Percentiles rank a stretch among this genome's conserved stretches.
Conservation (phyloP, 2,888 invertebrate species). For the Helobdella robusta region DNA sequence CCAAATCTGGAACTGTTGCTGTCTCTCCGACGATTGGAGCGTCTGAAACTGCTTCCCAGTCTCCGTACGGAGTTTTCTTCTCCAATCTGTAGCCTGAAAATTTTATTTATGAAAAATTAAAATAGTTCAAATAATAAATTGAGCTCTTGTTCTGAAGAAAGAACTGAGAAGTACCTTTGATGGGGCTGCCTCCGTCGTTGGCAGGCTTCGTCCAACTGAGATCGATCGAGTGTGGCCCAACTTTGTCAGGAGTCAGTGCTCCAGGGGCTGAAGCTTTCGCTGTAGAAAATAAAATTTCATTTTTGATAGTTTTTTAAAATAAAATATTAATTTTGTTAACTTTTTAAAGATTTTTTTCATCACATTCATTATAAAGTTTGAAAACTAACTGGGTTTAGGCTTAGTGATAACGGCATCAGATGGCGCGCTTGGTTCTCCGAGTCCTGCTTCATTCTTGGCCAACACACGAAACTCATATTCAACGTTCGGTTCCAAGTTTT, state of each 20-base stretch:
- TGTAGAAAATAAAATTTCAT: constrained; percentile 10
- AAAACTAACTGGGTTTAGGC: constrained; percentile 57
- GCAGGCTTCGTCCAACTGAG: constrained; percentile 83
- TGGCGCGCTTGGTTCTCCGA: constrained; percentile 79
- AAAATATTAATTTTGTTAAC: too few relatives aligned
- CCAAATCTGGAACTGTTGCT: constrained; percentile 75
- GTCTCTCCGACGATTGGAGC: constrained; percentile 78
- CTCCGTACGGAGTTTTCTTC: constrained; percentile 64
- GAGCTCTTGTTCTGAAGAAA: too few relatives aligned
- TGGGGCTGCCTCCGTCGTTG: constrained; percentile 81
- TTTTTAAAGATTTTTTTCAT: neutral
- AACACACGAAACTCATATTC: constrained; percentile 84
- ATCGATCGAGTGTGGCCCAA: constrained; percentile 77
- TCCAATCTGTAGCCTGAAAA: constrained; percentile 73
- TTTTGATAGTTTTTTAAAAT: neutral
- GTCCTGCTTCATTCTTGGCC: constrained; percentile 94
- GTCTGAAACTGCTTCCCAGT: constrained; percentile 93
- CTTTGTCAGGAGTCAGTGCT: constrained; percentile 77
- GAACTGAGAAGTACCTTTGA: constrained; percentile 57
- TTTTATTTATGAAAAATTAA: too few relatives aligned
- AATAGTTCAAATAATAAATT: too few relatives aligned
- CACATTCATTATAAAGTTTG: too few relatives aligned
- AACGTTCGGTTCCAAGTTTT: constrained; percentile 63
- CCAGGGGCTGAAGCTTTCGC: constrained; percentile 74
- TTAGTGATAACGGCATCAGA: constrained; percentile 74